Evolutionary conservation across 2,113 vertebrate species (phyloP).

Genomic region (Vicugna pacos): DNA sequence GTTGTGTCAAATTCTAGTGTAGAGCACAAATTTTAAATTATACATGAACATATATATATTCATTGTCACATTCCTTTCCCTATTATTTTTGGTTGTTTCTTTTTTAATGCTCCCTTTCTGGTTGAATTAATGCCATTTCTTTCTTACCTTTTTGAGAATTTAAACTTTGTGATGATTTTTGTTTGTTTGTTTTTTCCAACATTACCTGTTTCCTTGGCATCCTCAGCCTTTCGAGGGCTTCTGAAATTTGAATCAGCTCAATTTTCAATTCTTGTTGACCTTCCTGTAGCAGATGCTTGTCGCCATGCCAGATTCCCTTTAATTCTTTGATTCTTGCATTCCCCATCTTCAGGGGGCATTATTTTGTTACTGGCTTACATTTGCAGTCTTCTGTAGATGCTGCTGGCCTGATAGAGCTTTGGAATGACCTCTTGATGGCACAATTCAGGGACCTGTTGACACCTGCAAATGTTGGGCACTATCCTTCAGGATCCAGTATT

Average conservation of each 20-base stretch:
- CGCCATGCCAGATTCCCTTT: neutral
- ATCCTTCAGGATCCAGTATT: neutral
- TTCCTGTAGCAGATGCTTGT: neutral
- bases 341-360: neutral
- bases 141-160: neutral
- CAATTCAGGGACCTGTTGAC: neutral
- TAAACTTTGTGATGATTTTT: neutral
- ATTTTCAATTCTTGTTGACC: slow-evolving; percentile 42
- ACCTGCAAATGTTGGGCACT: neutral
- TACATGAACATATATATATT: no score
- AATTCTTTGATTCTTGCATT: neutral
- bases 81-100: neutral
- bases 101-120: neutral
- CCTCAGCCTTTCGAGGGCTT: neutral
- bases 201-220: neutral
- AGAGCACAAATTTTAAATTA: no score
- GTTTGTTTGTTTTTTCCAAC: neutral
- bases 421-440: neutral
- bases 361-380: neutral
- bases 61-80: no score
- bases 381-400: neutral
- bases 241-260: slow-evolving; percentile 29
- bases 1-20: no score
- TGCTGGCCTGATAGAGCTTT: neutral
- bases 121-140: neutral